These are phyloP conservation scores for Nasonia longicornis DNA, from an alignment of 1,140 invertebrate species.

Conservation along the genomic window DNA sequence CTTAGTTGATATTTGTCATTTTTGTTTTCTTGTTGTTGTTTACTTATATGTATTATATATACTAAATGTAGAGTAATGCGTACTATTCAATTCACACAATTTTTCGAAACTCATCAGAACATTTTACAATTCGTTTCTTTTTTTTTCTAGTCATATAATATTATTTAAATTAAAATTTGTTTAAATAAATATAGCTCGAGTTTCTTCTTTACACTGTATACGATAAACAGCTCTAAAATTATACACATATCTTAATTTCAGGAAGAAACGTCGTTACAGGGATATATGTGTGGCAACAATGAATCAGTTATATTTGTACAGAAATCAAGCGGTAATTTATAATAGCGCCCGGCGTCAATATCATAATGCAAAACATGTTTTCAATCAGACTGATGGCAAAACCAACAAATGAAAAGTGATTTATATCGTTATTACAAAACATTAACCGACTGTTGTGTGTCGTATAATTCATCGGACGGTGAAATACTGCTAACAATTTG, in stretches of 20 bases:
- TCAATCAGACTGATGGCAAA: neutral
- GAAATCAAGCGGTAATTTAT: constrained; percentile 18
- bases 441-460: neutral
- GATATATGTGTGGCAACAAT: constrained; percentile 11
- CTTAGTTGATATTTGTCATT: constrained; percentile 29
- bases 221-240: neutral
- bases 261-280: constrained; percentile 11
- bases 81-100: neutral
- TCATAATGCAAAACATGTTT: no score
- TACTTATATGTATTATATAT: neutral
- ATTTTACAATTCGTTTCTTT: constrained; percentile 1
- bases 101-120: neutral
- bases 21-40: constrained; percentile 8
- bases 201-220: constrained; percentile 16
- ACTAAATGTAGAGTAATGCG: neutral
- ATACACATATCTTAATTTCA: constrained; percentile 2
- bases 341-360: no score
- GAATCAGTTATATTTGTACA: constrained; percentile 21
- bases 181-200: neutral
- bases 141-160: constrained; percentile 5
- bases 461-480: neutral
- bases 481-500: neutral
- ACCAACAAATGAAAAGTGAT: neutral
- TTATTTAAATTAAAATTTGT: neutral
- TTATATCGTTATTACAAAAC: neutral